phyloP scores from a whole-genome alignment of 2,797 vertebrate species.

The Artibeus lituratus region DNA sequence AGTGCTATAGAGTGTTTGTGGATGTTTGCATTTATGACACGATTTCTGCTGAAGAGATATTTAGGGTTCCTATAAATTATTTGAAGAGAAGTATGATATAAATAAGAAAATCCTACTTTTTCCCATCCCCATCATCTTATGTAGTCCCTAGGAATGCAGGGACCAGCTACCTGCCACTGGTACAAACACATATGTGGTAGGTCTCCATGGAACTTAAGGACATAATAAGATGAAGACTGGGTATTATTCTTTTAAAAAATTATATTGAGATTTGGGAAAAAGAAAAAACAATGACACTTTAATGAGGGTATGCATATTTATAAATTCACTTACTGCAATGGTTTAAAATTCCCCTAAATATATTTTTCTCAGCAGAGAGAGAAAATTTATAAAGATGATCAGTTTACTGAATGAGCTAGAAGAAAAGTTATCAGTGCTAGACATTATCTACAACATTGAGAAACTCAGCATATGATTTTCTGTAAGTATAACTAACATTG shows the following conservation, averaged over 20 bases:
- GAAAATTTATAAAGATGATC: not conserved
- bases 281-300: not conserved
- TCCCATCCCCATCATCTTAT: not conserved
- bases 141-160: not conserved
- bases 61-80: not conserved
- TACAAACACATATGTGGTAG: not conserved
- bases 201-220: not conserved
- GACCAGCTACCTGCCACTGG: too few relatives aligned
- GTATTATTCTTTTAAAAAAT: not conserved
- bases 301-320: not conserved
- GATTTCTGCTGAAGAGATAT: not conserved
- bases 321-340: not conserved
- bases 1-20: not conserved
- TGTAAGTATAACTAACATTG: not conserved
- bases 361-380: not conserved
- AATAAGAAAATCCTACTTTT: not conserved
- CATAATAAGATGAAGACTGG: not conserved
- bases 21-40: not conserved
- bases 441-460: not conserved
- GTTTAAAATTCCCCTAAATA: not conserved
- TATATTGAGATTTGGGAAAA: not conserved
- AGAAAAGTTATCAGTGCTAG: not conserved
- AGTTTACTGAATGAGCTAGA: not conserved
- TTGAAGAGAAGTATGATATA: not conserved
- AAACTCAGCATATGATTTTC: not conserved